phyloP scores from a whole-genome alignment of 2,888 invertebrate species.

The Cynaeus angustus region DNA sequence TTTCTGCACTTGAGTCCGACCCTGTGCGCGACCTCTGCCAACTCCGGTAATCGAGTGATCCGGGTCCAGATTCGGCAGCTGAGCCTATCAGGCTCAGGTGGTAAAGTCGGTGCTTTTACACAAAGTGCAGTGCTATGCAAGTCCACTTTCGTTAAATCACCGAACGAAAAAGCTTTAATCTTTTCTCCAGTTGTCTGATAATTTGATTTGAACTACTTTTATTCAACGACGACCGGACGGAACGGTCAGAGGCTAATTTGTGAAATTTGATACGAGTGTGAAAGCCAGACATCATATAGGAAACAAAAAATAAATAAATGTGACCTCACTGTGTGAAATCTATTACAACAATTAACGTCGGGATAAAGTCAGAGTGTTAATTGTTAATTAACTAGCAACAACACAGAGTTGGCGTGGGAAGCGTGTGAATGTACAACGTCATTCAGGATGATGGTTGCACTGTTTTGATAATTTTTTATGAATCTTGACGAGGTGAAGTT shows the following conservation, averaged over 20 bases:
- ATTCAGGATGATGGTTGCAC: constrained; percentile 20
- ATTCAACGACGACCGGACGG: constrained; percentile 28
- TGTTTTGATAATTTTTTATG: constrained; percentile 38
- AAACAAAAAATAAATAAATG: constrained; percentile 59
- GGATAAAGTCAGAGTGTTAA: constrained; percentile 65
- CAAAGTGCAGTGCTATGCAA: constrained; percentile 63
- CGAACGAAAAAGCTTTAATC: constrained; percentile 63
- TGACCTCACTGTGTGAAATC: constrained; percentile 64
- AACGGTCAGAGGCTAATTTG: constrained; percentile 37
- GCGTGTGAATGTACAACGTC: constrained; percentile 59
- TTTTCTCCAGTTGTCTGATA: constrained; percentile 59
- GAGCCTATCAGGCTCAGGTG: constrained; percentile 65
- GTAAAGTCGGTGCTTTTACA: constrained; percentile 65
- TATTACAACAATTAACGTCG: constrained; percentile 63
- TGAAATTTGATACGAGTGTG: constrained; percentile 49
- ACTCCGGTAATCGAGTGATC: constrained; percentile 64
- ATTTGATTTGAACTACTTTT: constrained; percentile 56
- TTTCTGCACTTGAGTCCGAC: constrained; percentile 29
- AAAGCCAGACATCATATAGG: constrained; percentile 43
- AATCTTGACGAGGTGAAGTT: constrained; percentile 9
- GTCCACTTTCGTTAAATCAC: constrained; percentile 67
- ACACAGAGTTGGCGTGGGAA: constrained; percentile 63
- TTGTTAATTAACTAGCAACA: constrained; percentile 65
- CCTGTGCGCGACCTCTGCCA: constrained; percentile 54
- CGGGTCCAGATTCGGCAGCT: constrained; percentile 67